Percentiles rank a stretch among this genome's conserved stretches.
Conservation (phyloP, 2,113 vertebrate species). For the Strix aluco region DNA sequence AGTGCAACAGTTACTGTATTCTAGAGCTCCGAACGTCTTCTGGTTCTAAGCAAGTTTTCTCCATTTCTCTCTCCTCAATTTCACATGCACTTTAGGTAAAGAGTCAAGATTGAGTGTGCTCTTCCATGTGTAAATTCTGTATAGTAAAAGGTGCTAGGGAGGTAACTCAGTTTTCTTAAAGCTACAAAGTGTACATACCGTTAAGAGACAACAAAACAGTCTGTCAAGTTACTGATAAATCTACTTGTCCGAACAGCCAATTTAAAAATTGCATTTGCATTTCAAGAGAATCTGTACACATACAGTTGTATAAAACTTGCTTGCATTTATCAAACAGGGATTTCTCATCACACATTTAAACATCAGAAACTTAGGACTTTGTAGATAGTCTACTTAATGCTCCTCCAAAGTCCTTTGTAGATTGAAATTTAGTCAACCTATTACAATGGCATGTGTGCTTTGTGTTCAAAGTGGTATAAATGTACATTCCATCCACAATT, state of each 20-base stretch:
- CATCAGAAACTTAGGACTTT: neutral
- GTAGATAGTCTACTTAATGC: neutral
- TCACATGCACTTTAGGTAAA: slow-evolving; percentile 52
- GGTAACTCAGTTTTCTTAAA: slow-evolving; percentile 1
- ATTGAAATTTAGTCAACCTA: neutral
- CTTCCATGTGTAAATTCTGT: slow-evolving; percentile 24
- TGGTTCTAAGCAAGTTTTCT: neutral
- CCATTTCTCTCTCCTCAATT: neutral
- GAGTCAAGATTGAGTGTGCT: neutral
- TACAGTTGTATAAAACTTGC: neutral
- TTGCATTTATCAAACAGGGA: neutral
- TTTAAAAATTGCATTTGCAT: neutral
- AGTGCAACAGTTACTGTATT: neutral
- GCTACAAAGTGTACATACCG: neutral
- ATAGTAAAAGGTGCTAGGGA: neutral
- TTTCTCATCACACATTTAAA: neutral
- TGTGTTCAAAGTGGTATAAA: neutral
- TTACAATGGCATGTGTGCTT: neutral
- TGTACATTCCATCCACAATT: neutral
- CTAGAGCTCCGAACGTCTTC: neutral
- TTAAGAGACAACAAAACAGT: neutral
- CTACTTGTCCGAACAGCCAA: neutral
- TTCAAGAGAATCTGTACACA: neutral
- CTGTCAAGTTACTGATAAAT: neutral
- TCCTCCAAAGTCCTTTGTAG: neutral